phyloP scores from a whole-genome alignment of 2,888 invertebrate species.

The Eupeodes luniger region DNA sequence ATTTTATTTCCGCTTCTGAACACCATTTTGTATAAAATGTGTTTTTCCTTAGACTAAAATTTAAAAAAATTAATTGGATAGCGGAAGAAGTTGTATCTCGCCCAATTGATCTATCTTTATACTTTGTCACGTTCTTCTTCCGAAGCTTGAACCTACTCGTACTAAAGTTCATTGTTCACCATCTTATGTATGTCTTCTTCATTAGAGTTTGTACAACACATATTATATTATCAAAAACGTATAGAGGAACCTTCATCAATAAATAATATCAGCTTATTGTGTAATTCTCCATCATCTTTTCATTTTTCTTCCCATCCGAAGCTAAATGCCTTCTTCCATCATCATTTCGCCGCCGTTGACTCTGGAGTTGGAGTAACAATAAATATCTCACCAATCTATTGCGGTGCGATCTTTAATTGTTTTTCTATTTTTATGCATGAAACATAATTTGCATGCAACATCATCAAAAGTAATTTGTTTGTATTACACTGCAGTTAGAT shows the following conservation, averaged over 20 bases:
- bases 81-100: constrained; percentile 46
- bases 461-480: not conserved
- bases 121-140: constrained; percentile 61
- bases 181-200: not conserved
- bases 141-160: constrained; percentile 2
- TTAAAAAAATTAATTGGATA: constrained; percentile 53
- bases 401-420: constrained; percentile 65
- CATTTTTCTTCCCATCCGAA: not conserved
- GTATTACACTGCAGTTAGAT: not conserved
- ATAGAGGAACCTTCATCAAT: constrained; percentile 4
- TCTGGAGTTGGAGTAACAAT: not conserved
- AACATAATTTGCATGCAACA: constrained; percentile 34
- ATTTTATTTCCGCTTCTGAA: not conserved
- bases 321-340: not conserved
- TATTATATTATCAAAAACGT: not conserved
- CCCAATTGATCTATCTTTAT: constrained; percentile 19
- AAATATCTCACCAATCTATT: constrained; percentile 52
- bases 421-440: constrained; percentile 43
- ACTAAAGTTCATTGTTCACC: constrained; percentile 14
- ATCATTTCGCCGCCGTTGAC: not conserved
- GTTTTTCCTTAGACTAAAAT: not conserved
- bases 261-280: constrained; percentile 3
- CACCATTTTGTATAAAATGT: not conserved
- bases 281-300: not conserved
- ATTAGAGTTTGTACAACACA: not conserved